These are phyloP conservation scores for Chromoteleia sp. DNA, from an alignment of 2,888 invertebrate species.

Conservation along the genomic window DNA sequence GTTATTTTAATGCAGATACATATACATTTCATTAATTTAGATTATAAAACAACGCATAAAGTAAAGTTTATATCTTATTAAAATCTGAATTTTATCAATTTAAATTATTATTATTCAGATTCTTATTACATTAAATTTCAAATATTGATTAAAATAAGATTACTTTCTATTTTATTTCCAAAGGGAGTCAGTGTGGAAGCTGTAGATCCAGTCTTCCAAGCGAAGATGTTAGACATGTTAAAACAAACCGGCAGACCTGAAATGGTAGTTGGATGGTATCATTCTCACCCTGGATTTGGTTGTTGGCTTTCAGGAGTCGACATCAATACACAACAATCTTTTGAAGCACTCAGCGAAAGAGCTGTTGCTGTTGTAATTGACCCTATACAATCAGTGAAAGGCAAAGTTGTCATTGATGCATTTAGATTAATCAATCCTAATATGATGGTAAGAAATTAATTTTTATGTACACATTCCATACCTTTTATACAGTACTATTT, in stretches of 20 bases:
- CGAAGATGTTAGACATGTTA: conserved; percentile 99
- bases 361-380: conserved; percentile 99
- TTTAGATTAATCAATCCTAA: conserved; percentile 99
- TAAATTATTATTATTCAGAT: too few relatives aligned
- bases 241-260: conserved; percentile 99
- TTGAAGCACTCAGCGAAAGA: conserved; percentile 98
- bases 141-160: not conserved
- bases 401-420: conserved; percentile 99
- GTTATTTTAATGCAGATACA: too few relatives aligned
- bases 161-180: too few relatives aligned
- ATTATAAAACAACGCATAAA: too few relatives aligned
- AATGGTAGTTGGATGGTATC: conserved; percentile 99
- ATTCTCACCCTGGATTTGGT: conserved; percentile 99
- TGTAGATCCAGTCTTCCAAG: conserved; percentile 99
- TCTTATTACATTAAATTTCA: too few relatives aligned
- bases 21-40: too few relatives aligned
- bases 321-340: conserved; percentile 96
- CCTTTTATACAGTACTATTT: too few relatives aligned
- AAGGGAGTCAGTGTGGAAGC: conserved; percentile 99
- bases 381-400: conserved; percentile 99
- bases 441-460: conserved; percentile 92
- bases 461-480: conserved; percentile 4
- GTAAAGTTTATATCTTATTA: too few relatives aligned
- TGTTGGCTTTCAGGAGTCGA: conserved; percentile 99
- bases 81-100: too few relatives aligned